Evolutionary conservation across 2,888 invertebrate genomes (phyloP).

Genomic region (Oscheius sp.): DNA sequence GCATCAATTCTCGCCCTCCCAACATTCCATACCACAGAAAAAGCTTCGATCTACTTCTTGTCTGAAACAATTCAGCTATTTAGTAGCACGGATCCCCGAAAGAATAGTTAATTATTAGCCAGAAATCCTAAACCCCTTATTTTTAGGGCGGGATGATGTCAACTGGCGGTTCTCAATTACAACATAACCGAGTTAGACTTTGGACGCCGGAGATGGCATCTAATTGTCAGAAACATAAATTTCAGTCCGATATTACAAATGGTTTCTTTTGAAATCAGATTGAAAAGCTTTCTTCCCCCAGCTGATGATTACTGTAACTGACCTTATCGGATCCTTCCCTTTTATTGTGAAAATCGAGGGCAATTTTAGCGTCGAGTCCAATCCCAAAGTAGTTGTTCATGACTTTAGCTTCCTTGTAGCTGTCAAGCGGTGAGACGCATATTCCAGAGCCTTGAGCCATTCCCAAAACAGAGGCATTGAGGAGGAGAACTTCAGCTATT

Average conservation of each 20-base stretch:
- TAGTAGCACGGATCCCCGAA: too few relatives aligned
- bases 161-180: too few relatives aligned
- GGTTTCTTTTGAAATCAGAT: too few relatives aligned
- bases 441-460: slow-evolving; percentile 82
- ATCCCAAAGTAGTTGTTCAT: slow-evolving; percentile 99
- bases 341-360: slow-evolving; percentile 94
- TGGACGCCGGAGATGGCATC: too few relatives aligned
- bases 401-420: slow-evolving; percentile 87
- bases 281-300: too few relatives aligned
- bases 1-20: slow-evolving; percentile 74
- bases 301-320: too few relatives aligned
- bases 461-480: slow-evolving; percentile 93
- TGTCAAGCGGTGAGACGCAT: slow-evolving; percentile 75
- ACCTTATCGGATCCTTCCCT: slow-evolving; percentile 91
- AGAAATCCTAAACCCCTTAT: too few relatives aligned
- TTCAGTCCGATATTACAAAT: too few relatives aligned
- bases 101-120: too few relatives aligned
- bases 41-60: slow-evolving; percentile 83
- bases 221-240: too few relatives aligned
- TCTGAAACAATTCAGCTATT: slow-evolving; percentile 25
- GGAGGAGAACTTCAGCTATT: slow-evolving; percentile 91
- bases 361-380: slow-evolving; percentile 96
- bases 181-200: too few relatives aligned
- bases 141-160: too few relatives aligned
- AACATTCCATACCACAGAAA: slow-evolving; percentile 87